Evolutionary conservation across 2,888 invertebrate species (phyloP), one percentile per base, ranked within the genome.

Genomic region (Drosophila birchii): DNA sequence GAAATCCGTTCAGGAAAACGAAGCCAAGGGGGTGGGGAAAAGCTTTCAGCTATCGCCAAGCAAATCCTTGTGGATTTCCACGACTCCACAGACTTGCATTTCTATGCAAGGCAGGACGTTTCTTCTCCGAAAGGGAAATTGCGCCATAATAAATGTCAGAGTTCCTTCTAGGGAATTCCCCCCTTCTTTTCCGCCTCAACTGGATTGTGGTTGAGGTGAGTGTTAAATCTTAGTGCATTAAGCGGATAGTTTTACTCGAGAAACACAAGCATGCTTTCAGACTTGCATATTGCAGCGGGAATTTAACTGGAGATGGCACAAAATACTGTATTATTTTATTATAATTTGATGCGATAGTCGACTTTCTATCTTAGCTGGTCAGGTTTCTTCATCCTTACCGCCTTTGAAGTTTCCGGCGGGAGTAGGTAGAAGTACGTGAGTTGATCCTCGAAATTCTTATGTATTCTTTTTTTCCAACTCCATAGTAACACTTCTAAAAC

Each of bases 51-150:
- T 72, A 86, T 86, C 74, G 81, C 75, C 75, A 71, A 67, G 45
- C 56, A 86, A 86, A 81, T 87, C 86, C 88, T 63, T 59, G 56
- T 63, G 88, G 86, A 86, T 88, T 82, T 85, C 58, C 29, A 69
- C 63, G 71, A 63, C 20, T 59, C 80, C 78, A 78, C 86, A 75
- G 86, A 77, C 88, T 88, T 86, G 86, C 88, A 83, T 88, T 79
- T 83, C 83, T 78, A 78, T 78, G 56, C 78, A 80, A 47, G 67
- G 36, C 47, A 49, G 36, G 18, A 55, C 67, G 49, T 53, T 53
- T 63, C 67, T 60, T 51, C 47, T 60, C 43, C 47, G 44, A 36
- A 34, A 26, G 70, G 71, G 57, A 71, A 43, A 57, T 55, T 43
- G 38, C 32, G 63, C 58, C 38, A 69, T 78, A 80, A 75, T 81